Evolutionary conservation across 2,888 invertebrate species (phyloP).

Genomic region (Eilema sororculum): DNA sequence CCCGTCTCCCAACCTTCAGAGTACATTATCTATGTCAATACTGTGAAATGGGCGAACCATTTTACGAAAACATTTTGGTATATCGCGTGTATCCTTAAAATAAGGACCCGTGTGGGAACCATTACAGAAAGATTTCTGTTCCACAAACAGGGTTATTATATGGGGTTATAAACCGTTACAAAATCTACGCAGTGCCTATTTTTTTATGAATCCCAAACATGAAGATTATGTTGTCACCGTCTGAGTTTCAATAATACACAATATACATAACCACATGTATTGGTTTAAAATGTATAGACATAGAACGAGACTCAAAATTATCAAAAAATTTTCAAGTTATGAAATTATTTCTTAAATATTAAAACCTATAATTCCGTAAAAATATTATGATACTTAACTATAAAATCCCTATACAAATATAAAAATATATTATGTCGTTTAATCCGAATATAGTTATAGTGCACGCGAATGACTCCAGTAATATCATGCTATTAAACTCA

Average conservation of each 20-base stretch:
- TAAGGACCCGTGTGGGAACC: slow-evolving; percentile 77
- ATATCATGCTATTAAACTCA: slow-evolving; percentile 3
- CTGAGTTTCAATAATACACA: background rate
- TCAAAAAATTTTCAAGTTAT: too few relatives aligned
- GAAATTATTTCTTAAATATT: too few relatives aligned
- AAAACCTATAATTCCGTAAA: background rate
- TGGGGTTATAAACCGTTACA: slow-evolving; percentile 53
- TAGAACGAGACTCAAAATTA: too few relatives aligned
- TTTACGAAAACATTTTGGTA: slow-evolving; percentile 81
- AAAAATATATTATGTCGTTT: background rate
- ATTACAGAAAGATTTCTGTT: slow-evolving; percentile 77
- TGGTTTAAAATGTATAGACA: too few relatives aligned
- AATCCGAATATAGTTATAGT: background rate
- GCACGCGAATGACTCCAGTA: background rate
- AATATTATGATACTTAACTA: background rate
- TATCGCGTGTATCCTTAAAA: slow-evolving; percentile 80
- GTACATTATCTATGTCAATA: slow-evolving; percentile 84
- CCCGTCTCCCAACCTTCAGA: slow-evolving; percentile 60
- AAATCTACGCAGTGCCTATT: slow-evolving; percentile 46
- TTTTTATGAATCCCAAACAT: slow-evolving; percentile 33
- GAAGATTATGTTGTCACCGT: background rate
- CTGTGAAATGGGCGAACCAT: slow-evolving; percentile 73
- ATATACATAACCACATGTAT: too few relatives aligned
- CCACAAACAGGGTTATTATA: slow-evolving; percentile 65
- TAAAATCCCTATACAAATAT: background rate